Conservation (phyloP, 2,888 invertebrate genomes). For the Drosophila anomelani region DNA sequence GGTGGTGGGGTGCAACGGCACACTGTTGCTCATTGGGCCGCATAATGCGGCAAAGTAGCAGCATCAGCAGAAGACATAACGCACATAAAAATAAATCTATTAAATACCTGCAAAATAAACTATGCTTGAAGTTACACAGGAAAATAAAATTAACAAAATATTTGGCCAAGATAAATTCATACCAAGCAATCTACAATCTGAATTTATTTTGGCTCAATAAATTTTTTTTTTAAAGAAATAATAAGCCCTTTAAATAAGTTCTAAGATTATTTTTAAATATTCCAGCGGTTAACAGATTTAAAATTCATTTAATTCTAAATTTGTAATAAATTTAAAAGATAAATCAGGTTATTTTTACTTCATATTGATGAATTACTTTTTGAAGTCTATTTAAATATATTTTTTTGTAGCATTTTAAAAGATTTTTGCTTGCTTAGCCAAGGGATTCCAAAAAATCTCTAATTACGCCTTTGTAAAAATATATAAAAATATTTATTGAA, state of each 20-base stretch:
- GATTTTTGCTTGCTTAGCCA: neutral
- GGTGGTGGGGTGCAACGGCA: constrained; percentile 1
- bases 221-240: neutral
- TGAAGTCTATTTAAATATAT: neutral
- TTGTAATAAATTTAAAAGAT: too few relatives aligned
- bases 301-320: too few relatives aligned
- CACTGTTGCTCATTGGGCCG: constrained; percentile 43
- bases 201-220: too few relatives aligned
- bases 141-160: neutral
- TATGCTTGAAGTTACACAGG: neutral
- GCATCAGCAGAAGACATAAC: constrained; percentile 11
- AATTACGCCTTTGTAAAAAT: neutral
- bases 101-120: constrained; percentile 23
- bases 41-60: constrained; percentile 13
- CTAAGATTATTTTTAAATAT: too few relatives aligned
- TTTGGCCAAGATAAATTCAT: too few relatives aligned
- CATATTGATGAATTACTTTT: too few relatives aligned
- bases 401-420: neutral
- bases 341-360: too few relatives aligned
- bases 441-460: too few relatives aligned
- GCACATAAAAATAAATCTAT: constrained; percentile 25
- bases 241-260: neutral
- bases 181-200: too few relatives aligned
- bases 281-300: too few relatives aligned
- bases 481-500: neutral